These are phyloP conservation scores for Cranoglanis bouderius DNA, from an alignment of 2,113 vertebrate species.

Conservation along the genomic window DNA sequence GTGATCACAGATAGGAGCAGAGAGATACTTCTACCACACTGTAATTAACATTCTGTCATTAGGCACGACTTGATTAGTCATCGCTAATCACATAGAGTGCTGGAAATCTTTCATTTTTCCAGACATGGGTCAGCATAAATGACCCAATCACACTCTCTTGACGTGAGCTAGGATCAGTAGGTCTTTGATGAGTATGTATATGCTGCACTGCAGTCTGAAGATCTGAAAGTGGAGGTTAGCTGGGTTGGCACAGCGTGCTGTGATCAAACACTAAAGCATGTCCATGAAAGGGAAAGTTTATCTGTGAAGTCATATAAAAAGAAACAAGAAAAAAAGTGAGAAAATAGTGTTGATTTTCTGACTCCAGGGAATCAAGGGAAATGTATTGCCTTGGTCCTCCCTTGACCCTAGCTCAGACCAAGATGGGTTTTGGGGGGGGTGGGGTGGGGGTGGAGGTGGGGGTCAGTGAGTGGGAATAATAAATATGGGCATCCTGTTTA, in stretches of 20 bases:
- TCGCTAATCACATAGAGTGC: constrained; percentile 45
- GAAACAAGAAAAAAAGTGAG: background rate
- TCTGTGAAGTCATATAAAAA: constrained; percentile 27
- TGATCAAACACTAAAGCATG: constrained; percentile 42
- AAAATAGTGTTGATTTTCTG: background rate
- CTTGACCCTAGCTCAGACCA: background rate
- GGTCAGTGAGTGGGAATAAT: constrained; percentile 17
- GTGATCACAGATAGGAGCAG: constrained; percentile 52
- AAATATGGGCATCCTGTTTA: constrained; percentile 38
- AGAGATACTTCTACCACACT: constrained; percentile 40
- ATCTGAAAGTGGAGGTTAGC: constrained; percentile 23
- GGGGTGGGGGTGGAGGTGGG: too few species aligned
- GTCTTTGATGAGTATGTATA: constrained; percentile 44
- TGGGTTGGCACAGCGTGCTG: constrained; percentile 16
- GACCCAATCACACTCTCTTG: constrained; percentile 10
- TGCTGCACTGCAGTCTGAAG: constrained; percentile 9
- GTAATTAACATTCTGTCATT: constrained; percentile 58
- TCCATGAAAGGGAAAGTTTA: constrained; percentile 38
- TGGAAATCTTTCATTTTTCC: constrained; percentile 47
- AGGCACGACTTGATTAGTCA: constrained; percentile 49
- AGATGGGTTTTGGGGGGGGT: background rate
- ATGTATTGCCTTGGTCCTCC: background rate
- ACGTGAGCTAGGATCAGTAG: constrained; percentile 43
- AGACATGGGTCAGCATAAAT: constrained; percentile 39
- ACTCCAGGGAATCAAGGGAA: background rate